Conservation (phyloP, 2,888 invertebrate genomes). For the Orchesella flavescens region DNA sequence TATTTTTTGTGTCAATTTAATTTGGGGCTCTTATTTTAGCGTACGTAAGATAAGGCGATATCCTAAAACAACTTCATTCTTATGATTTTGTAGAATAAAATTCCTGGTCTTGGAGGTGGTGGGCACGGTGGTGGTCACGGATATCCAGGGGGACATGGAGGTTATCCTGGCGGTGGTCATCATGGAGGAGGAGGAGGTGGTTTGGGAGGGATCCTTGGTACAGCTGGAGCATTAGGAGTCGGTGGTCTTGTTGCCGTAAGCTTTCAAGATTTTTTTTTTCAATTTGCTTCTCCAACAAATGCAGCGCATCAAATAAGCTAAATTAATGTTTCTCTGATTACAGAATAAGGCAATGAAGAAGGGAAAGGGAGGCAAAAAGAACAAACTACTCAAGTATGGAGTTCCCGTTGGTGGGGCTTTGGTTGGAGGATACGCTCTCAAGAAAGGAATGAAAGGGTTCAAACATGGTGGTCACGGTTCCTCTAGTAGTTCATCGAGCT, state of each 20-base stretch:
- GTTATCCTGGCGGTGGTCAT: slow-evolving; percentile 43
- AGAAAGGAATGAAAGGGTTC: slow-evolving; percentile 74
- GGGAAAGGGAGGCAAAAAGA: slow-evolving; percentile 73
- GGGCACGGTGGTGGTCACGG: slow-evolving; percentile 28
- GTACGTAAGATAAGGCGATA: too few species aligned
- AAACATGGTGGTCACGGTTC: slow-evolving; percentile 43
- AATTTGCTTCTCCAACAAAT: neutral
- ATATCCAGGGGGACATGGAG: slow-evolving; percentile 34
- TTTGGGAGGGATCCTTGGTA: slow-evolving; percentile 44
- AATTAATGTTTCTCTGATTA: slow-evolving; percentile 44
- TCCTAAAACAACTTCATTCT: too few species aligned
- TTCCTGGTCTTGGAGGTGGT: slow-evolving; percentile 64
- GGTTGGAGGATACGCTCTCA: slow-evolving; percentile 78
- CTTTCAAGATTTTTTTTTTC: slow-evolving; percentile 2
- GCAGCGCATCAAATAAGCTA: too few species aligned
- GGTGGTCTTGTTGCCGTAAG: slow-evolving; percentile 68
- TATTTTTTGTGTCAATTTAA: too few species aligned
- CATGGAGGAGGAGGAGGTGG: slow-evolving; percentile 48
- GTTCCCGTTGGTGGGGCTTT: slow-evolving; percentile 75
- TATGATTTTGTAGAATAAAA: slow-evolving; percentile 61
- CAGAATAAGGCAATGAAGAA: slow-evolving; percentile 74
- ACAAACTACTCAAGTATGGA: slow-evolving; percentile 76
- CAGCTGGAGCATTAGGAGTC: slow-evolving; percentile 67
- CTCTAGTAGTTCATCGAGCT: slow-evolving; percentile 41
- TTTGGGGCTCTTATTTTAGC: too few species aligned